Evolutionary conservation across 2,113 vertebrate species (phyloP), one percentile per base, ranked within the genome.

Genomic region (Cryptomyrus ogoouensis): DNA sequence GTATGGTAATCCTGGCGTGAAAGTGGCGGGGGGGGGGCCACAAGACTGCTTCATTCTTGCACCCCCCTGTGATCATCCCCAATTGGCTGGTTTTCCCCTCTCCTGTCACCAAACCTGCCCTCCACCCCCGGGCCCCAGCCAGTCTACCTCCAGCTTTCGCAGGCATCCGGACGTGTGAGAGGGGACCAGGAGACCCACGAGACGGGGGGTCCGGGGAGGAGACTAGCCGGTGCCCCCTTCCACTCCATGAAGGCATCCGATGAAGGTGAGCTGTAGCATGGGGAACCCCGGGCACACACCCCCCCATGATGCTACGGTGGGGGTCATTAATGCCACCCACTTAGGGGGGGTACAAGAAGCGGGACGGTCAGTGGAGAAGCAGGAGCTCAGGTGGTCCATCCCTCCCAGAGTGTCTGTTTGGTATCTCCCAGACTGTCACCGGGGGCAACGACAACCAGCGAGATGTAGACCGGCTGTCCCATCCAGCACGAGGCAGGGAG

Each of bases 1-100:
- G 96, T 56, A 80, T 56, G 8, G n/a, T 35, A 46, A 24, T 88
- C 96, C 94, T 95, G 94, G 95, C 93, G 93, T 95, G 96, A 95
- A 91, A 92, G 91, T 92, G 94, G 93, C 8, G 42, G 46, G 93
- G 92, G 49, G 88, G 93, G 91, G 87, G 92, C 89, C 91, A 83
- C 44, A 0, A 44, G 15, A 21, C 58, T 88, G 3, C 31, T 31
- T 2, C 19, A 44, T 53, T 87, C 89, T 46, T 44, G 21, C 62
- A 62, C 13, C 62, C 19, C 19, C 56, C 39, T 35, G 31, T 39
- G 19, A n/a, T 44, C 44, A 35, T 93, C 91, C 83, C 83, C 44
- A 84, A n/a, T 39, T 77, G 70, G 70, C 35, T 39, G 70, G 31
- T 77, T 42, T 77, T 39, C 35, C 35, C 15, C 83, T 84, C 19